phyloP scores from a whole-genome alignment of 2,113 vertebrate genomes.

The Origma solitaria region DNA sequence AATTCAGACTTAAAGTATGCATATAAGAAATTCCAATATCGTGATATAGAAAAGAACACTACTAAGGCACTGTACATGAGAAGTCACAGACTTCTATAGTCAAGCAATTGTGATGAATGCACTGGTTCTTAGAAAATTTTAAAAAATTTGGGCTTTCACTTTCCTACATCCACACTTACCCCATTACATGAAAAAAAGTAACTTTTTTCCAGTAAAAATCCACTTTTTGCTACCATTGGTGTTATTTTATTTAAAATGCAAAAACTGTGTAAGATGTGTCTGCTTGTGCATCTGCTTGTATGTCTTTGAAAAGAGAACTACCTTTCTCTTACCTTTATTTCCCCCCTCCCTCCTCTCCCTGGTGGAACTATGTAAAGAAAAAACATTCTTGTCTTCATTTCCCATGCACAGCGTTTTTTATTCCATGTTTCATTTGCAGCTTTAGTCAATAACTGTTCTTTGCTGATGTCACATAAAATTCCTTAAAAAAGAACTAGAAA shows the following conservation, averaged over 20 bases:
- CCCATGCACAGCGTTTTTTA: background rate
- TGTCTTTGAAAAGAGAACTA: background rate
- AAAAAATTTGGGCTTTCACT: background rate
- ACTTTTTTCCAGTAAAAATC: background rate
- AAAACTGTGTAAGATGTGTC: background rate
- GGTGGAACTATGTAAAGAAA: background rate
- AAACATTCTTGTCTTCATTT: background rate
- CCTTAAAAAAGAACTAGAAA: background rate
- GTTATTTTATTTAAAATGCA: background rate
- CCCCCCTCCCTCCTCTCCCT: fast-evolving
- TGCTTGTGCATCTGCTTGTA: background rate
- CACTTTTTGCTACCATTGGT: background rate
- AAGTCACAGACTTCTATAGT: background rate
- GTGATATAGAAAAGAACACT: background rate
- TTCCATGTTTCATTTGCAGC: background rate
- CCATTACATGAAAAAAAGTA: background rate
- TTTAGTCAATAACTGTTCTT: background rate
- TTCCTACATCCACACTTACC: background rate
- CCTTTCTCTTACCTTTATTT: background rate
- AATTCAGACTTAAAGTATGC: background rate
- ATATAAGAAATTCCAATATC: background rate
- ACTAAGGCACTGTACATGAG: background rate
- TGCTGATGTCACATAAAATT: background rate
- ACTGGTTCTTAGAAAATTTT: background rate
- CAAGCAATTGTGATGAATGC: background rate